Base-by-base conservation (phyloP, 2,888 invertebrate species). In the Hirudinaria manillensis region DNA sequence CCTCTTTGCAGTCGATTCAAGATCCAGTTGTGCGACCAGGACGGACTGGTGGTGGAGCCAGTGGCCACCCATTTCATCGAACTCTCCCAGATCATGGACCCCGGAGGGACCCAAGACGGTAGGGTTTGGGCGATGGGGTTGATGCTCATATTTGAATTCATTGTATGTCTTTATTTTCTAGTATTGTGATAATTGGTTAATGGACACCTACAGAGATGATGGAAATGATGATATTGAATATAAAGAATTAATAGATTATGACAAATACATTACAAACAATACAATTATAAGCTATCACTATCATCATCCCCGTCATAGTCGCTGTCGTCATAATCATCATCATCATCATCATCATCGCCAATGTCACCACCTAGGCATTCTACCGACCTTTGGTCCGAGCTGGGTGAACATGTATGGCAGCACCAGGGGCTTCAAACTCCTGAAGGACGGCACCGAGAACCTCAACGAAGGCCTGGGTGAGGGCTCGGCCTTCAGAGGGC, bases 371-470 rank as follows among this genome's bases (percentile, higher is more conserved):
- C 36, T 75, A 81, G 81, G 81, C 3, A 80, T 81, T 51, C 76
- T 81, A 65, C 81, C 81, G 16, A 80, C 78, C 16, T 82, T 78
- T 68, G 81, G 81, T 21, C 81, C 81, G 3, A 75, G 76, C 71
- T 81, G 81, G 81, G 51, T 82, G 32, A 80, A 82, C 75, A 77
- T 81, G 67, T 81, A 81, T 70, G 81, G 81, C 16, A 78, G 79
- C 1, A 79, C 78, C 7, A 74, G 81, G 27, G 74, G 76, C 66
- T 80, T 79, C 77, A 78, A 79, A 70, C 61, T 81, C 34, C 66
- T 76, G 7, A 74, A 76, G 19, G 72, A 76, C 6, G 76, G 78
- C 21, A 73, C 78, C 19, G 79, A 79, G 16, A 79, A 80, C 29
- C 76, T 81, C 29, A 80, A 81, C 75, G 77, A 78, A n/a, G 81